Conservation (phyloP, 2,888 invertebrate genomes). For the Leucophora obtusa region DNA sequence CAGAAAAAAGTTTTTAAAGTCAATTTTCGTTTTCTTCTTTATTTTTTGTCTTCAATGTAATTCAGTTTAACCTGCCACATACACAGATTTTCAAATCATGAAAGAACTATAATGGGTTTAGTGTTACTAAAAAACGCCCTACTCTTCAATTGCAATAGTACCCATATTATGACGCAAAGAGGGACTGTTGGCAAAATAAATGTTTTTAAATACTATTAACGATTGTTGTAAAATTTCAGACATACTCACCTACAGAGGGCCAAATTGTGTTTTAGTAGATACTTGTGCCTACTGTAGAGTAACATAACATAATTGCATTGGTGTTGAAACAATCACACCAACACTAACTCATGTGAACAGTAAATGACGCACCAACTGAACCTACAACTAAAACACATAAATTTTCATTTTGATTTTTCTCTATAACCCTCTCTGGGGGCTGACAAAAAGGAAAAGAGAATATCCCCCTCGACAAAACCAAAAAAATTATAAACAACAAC, state of each 20-base stretch:
- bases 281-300: background rate
- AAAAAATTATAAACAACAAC: background rate
- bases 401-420: slow-evolving; percentile 45
- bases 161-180: too few relatives aligned
- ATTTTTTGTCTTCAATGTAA: background rate
- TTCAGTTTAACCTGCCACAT: background rate
- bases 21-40: background rate
- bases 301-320: background rate
- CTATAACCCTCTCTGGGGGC: slow-evolving; percentile 34
- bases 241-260: too few relatives aligned
- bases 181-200: too few relatives aligned
- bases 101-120: background rate
- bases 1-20: background rate
- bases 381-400: slow-evolving; percentile 44
- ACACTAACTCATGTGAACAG: slow-evolving; percentile 1
- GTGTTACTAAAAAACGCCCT: background rate
- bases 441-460: slow-evolving; percentile 11
- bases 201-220: too few relatives aligned
- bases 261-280: background rate
- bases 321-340: background rate
- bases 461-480: background rate
- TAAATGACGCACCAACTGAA: slow-evolving; percentile 50
- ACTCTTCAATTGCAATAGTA: background rate
- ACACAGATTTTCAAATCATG: background rate
- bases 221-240: too few relatives aligned